Evolutionary conservation across 2,797 vertebrate genomes (phyloP), one percentile per base, ranked within the genome.

Genomic region (Sebastes kiyomatsui): DNA sequence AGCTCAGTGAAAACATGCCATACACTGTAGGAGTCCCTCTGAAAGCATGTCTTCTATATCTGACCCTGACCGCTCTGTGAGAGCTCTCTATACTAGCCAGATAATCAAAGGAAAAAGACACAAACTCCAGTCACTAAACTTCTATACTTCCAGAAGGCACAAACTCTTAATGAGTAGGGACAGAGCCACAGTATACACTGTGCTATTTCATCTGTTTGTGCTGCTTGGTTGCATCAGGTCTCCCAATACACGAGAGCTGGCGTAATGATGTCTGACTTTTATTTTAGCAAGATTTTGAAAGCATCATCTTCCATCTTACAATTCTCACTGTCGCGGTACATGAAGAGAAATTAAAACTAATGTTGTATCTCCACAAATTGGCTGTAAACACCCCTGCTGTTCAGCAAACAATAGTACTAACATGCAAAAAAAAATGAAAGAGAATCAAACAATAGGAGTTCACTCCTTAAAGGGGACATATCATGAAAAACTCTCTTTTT

Each of bases 71-170:
- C 1, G n/a, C 87, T 84, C 81, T 71, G 84, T 79, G 65, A 85
- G 78, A 89, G 69, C 62, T 56, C 60, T 74, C 52, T 70, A 87
- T 86, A 85, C 72, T 66, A 72, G 75, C 70, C 71, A 71, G 79
- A 88, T 90, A 77, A 89, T 88, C 78, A 89, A 81, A 87, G 70
- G 66, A 76, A 80, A 77, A 88, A 78, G 64, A 86, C 38, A 75
- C 71, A 82, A 83, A 75, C 72, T 85, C n/a, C 4, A 73, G 72
- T 70, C 75, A 46, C 56, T 87, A 72, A 87, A 89, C 67, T 59
- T 77, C 59, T 72, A 18, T 49, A 84, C 80, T 52, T 52, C 49
- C 61, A 88, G 67, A 75, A 77, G 70, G 59, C 66, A 89, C 65
- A 86, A 83, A 83, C 68, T 76, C 74, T 38, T 82, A 90, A 90